Evolutionary conservation across 2,888 invertebrate species (phyloP), one percentile per base, ranked within the genome.

Genomic region (Tiliacea aurago): DNA sequence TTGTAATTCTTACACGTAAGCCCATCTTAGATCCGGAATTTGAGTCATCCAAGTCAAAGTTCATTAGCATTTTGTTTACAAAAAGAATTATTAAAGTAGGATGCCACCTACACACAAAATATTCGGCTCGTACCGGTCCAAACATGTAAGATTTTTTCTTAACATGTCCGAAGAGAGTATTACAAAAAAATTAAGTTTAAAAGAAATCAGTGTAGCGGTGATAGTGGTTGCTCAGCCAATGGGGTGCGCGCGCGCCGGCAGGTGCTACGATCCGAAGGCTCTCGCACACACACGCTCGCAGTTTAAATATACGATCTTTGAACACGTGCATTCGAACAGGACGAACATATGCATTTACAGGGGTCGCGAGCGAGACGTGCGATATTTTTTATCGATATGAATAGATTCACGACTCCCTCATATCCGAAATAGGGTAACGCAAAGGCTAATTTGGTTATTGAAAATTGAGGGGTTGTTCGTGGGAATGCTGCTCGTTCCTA

Each of bases 391-490:
- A 94, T 94, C 88, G 91, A 92, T 91, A 92, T 94, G 95, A 95
- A 96, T 96, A 96, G 95, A 96, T 96, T 95, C 96, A 96, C 95
- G 94, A 96, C 94, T 96, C 95, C 95, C 95, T 94, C 95, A 94
- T 96, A 95, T 95, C 94, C 95, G 94, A 96, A 96, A 96, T 96
- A 95, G 96, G 96, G 96, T 96, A 96, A 96, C 96, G 96, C 95
- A 96, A 96, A 96, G 95, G 96, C 96, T 96, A 96, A 96, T 96
- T 96, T 96, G 96, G 96, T 96, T 96, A 96, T 96, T 96, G 96
- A 95, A 95, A 95, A 96, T 96, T 95, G 96, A 95, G 96, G 96
- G 96, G 96, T 96, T 94, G 96, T 95, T 96, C 97, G 97, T 97
- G 97, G 97, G 97, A 97, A 97, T 97, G 96, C 96, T 95, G 94